Conservation (phyloP, 2,888 invertebrate genomes). For the Pristionchus mayeri region DNA sequence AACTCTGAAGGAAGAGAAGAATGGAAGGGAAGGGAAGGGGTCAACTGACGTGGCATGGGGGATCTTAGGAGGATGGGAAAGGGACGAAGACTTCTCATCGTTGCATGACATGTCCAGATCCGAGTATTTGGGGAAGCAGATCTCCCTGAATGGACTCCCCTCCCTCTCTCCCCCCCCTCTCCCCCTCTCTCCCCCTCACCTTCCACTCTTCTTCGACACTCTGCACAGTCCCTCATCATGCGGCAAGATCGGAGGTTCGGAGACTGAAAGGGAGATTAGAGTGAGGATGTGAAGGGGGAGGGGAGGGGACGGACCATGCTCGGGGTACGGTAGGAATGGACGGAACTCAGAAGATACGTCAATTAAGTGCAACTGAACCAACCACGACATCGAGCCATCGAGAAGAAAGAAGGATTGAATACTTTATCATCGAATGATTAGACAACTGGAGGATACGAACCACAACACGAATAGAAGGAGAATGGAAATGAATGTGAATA, state of each 20-base stretch:
- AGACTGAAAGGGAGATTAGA: conserved; percentile 65
- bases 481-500: neutral
- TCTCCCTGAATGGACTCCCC: conserved; percentile 54
- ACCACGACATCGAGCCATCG: conserved; percentile 3
- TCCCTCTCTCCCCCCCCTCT: neutral
- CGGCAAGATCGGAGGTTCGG: conserved; percentile 75
- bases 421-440: neutral
- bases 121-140: conserved; percentile 74
- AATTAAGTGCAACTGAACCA: conserved; percentile 10
- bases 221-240: conserved; percentile 72
- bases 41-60: conserved; percentile 72
- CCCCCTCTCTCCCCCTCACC: neutral
- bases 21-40: neutral
- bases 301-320: conserved; percentile 14
- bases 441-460: neutral
- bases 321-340: conserved; percentile 44
- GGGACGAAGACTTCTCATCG: conserved; percentile 65
- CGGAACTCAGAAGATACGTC: conserved; percentile 6
- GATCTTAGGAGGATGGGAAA: conserved; percentile 70
- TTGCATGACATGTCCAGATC: conserved; percentile 74
- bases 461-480: conserved; percentile 8
- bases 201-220: conserved; percentile 65
- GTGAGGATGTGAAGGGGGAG: neutral
- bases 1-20: conserved; percentile 64
- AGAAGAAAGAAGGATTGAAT: neutral